phyloP scores from a whole-genome alignment of 2,888 invertebrate genomes.

The Erynnis tages region DNA sequence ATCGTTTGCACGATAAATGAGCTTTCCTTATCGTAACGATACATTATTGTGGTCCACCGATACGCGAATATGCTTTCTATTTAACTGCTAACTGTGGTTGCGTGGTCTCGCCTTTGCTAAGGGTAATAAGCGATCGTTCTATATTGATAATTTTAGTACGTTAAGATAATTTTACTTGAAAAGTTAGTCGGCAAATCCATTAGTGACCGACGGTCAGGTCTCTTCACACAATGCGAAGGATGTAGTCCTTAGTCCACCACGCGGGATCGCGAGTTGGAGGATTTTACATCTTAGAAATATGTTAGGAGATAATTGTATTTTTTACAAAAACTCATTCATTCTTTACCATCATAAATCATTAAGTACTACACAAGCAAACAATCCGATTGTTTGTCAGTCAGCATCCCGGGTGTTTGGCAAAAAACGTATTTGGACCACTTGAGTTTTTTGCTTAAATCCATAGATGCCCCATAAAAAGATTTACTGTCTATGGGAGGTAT shows the following conservation, averaged over 20 bases:
- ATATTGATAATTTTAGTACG: neutral
- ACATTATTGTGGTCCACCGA: constrained; percentile 11
- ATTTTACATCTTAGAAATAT: too few species aligned
- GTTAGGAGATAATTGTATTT: too few species aligned
- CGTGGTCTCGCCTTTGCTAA: neutral
- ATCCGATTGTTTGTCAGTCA: constrained; percentile 66
- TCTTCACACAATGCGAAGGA: too few species aligned
- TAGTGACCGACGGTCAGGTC: too few species aligned
- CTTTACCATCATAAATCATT: constrained; percentile 58
- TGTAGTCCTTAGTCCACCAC: too few species aligned
- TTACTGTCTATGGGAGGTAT: constrained; percentile 1
- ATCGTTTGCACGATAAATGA: constrained; percentile 47
- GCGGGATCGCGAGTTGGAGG: too few species aligned
- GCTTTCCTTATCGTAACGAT: constrained; percentile 20
- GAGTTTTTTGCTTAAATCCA: constrained; percentile 17
- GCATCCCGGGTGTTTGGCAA: constrained; percentile 60
- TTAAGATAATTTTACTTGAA: neutral
- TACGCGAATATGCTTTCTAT: constrained; percentile 23
- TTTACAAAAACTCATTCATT: neutral
- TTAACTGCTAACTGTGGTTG: constrained; percentile 15
- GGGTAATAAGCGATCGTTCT: neutral
- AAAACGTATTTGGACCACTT: constrained; percentile 41
- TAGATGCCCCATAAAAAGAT: constrained; percentile 7
- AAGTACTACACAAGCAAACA: constrained; percentile 57
- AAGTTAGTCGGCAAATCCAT: too few species aligned